Evolutionary conservation across 2,888 invertebrate species (phyloP).

Genomic region (Furcula furcula): DNA sequence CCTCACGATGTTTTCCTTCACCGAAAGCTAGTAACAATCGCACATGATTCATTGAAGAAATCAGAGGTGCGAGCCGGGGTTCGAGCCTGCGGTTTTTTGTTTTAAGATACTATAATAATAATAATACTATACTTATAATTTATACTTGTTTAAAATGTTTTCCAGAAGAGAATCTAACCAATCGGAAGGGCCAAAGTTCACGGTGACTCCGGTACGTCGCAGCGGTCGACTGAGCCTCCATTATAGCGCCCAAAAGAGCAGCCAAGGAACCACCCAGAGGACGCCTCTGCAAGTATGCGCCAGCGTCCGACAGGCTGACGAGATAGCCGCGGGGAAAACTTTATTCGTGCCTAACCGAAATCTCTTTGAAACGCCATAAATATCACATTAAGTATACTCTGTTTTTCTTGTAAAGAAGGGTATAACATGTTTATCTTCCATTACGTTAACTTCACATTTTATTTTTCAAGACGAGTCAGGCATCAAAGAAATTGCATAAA

Average conservation of each 20-base stretch:
- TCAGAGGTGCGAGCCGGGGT: no score
- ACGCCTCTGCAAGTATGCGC: constrained; percentile 41
- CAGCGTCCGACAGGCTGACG: constrained; percentile 35
- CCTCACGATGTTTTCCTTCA: no score
- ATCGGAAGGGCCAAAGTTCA: constrained; percentile 35
- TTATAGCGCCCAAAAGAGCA: constrained; percentile 8
- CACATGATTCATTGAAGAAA: no score
- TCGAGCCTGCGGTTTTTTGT: no score
- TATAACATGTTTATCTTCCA: no score
- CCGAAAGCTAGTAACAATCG: no score
- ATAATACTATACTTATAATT: no score
- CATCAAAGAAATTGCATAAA: no score
- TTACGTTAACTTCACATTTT: no score
- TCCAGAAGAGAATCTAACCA: constrained; percentile 42
- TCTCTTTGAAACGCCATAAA: constrained; percentile 38
- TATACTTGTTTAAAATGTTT: constrained; percentile 10
- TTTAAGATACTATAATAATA: no score
- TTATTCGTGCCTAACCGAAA: constrained; percentile 45
- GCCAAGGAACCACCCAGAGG: constrained; percentile 5
- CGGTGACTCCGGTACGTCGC: constrained; percentile 75
- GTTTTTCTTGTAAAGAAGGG: no score
- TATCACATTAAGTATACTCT: constrained; percentile 4
- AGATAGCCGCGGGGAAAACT: constrained; percentile 28
- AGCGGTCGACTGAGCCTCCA: constrained; percentile 52
- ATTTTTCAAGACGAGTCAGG: no score